phyloP scores from a whole-genome alignment of 2,888 invertebrate genomes.

The Aleiodes leptofemur region DNA sequence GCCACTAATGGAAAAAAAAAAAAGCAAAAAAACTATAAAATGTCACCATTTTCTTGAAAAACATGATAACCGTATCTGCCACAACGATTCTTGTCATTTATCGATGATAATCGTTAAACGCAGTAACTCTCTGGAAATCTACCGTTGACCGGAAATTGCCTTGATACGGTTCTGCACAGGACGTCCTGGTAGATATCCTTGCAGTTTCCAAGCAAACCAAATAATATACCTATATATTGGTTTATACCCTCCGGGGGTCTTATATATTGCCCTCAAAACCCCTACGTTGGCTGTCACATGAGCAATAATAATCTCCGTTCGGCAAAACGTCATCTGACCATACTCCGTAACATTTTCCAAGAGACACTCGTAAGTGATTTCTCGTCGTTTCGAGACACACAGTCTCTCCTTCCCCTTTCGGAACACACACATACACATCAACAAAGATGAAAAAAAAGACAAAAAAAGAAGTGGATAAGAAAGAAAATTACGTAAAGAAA shows the following conservation, averaged over 20 bases:
- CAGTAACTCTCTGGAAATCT: constrained; percentile 34
- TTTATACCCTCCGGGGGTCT: constrained; percentile 37
- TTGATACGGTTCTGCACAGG: constrained; percentile 40
- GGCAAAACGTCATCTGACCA: constrained; percentile 31
- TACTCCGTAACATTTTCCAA: constrained; percentile 23
- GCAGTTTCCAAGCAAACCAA: constrained; percentile 3
- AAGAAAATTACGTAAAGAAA: not conserved
- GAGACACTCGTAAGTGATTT: constrained; percentile 43
- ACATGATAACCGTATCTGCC: constrained; percentile 26
- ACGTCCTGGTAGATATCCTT: constrained; percentile 41
- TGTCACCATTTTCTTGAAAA: not conserved
- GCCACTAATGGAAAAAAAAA: too few species aligned
- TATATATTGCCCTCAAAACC: constrained; percentile 40
- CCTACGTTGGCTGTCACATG: constrained; percentile 40
- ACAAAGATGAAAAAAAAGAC: too few species aligned
- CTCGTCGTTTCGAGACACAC: constrained; percentile 16
- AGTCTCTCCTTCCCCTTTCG: not conserved
- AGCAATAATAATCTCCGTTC: constrained; percentile 47
- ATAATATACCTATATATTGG: constrained; percentile 28
- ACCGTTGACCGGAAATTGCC: constrained; percentile 47
- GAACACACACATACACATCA: not conserved
- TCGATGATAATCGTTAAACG: constrained; percentile 35
- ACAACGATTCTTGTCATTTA: constrained; percentile 37
- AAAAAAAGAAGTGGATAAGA: not conserved
- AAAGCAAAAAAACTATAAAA: constrained; percentile 17